Evolutionary conservation across 92 coral and sea anemone species (phyloP).

Genomic region (Epizoanthus stellaris): DNA sequence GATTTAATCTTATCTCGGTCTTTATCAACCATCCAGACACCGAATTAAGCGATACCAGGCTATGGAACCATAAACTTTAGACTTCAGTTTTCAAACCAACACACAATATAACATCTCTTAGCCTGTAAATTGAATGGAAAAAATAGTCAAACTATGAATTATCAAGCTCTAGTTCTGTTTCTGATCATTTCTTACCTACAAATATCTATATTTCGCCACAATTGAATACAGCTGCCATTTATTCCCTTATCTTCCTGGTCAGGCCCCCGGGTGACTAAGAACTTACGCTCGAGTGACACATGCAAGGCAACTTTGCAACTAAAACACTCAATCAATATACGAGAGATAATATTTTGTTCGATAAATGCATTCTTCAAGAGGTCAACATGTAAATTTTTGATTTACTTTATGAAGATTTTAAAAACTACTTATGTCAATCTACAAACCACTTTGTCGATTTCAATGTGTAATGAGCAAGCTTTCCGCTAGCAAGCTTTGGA

Average conservation of each 20-base stretch:
- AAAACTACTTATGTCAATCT: not conserved
- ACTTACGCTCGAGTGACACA: no score
- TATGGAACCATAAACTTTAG: not conserved
- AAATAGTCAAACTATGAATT: not conserved
- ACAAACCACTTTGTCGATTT: not conserved
- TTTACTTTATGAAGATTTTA: no score
- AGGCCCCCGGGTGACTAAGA: not conserved
- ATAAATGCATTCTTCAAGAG: slow-evolving; percentile 14
- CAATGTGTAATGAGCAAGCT: not conserved
- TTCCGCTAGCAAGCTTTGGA: not conserved
- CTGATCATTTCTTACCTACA: no score
- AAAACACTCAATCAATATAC: not conserved
- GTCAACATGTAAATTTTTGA: not conserved
- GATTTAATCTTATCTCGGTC: not conserved
- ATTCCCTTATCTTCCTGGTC: not conserved
- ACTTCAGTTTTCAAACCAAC: not conserved
- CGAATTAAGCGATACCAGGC: not conserved
- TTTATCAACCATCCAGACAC: slow-evolving; percentile 17
- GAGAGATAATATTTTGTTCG: not conserved
- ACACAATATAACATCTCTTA: not conserved
- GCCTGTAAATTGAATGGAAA: not conserved
- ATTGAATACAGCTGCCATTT: no score
- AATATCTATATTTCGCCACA: no score
- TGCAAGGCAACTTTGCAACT: not conserved
- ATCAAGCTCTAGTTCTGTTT: not conserved